Conservation (phyloP, 2,113 vertebrate species). For the Gorilla gorilla region DNA sequence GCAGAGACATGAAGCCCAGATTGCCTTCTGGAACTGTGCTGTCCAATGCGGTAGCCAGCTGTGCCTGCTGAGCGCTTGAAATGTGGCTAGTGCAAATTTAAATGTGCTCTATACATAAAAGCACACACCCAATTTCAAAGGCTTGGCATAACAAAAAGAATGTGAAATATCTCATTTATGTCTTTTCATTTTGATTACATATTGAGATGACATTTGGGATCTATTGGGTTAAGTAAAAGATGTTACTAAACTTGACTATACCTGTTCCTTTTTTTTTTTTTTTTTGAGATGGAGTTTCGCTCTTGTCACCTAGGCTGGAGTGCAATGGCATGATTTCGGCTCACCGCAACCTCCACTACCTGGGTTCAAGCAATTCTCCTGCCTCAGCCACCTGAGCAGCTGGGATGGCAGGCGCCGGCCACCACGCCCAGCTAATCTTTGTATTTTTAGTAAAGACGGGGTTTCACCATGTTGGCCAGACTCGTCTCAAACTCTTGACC, state of each 20-base stretch:
- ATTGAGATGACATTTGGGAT: neutral
- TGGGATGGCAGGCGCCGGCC: too few species aligned
- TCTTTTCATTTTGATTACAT: neutral
- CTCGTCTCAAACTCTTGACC: too few species aligned
- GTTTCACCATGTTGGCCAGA: too few species aligned
- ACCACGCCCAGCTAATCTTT: too few species aligned
- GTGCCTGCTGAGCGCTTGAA: neutral
- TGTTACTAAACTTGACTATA: neutral
- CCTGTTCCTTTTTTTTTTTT: too few species aligned
- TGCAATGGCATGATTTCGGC: too few species aligned
- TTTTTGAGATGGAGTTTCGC: too few species aligned
- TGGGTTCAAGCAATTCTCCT: too few species aligned
- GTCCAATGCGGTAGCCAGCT: accelerated
- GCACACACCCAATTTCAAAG: neutral
- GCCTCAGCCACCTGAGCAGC: too few species aligned
- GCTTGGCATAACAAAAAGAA: neutral
- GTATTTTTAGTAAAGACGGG: too few species aligned
- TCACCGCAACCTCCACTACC: too few species aligned
- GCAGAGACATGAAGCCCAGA: neutral
- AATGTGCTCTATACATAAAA: neutral
- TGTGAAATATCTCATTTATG: neutral
- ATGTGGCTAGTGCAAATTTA: neutral
- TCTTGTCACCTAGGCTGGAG: too few species aligned
- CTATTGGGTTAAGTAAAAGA: neutral
- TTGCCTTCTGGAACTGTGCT: neutral